Percentiles rank a stretch among this genome's conserved stretches.
These are phyloP conservation scores for Australoheros facetus DNA, from an alignment of 2,797 vertebrate genomes.

Conservation along the genomic window DNA sequence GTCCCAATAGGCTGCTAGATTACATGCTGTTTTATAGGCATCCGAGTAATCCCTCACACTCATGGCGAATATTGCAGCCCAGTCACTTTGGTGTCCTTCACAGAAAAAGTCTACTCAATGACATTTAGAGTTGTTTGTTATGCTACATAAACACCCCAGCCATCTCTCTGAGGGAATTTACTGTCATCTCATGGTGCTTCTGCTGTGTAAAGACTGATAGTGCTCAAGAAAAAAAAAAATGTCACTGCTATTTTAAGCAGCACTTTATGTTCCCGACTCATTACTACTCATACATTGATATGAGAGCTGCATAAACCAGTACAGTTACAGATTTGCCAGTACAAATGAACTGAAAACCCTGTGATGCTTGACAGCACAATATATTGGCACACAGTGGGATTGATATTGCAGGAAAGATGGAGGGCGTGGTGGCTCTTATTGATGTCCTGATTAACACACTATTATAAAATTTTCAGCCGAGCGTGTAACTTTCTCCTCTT, in stretches of 20 bases:
- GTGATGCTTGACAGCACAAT: slow-evolving; percentile 27
- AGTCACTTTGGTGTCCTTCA: slow-evolving; percentile 82
- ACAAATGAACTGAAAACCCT: slow-evolving; percentile 35
- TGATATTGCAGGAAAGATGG: slow-evolving; percentile 29
- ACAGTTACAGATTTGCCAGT: slow-evolving; percentile 54
- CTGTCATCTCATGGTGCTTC: slow-evolving; percentile 45
- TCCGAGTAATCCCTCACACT: slow-evolving; percentile 81
- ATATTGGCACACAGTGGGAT: slow-evolving; percentile 47
- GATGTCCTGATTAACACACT: slow-evolving; percentile 61
- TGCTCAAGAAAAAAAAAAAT: slow-evolving; percentile 38
- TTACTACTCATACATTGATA: slow-evolving; percentile 37
- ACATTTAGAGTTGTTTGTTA: slow-evolving; percentile 81
- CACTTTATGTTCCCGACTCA: slow-evolving; percentile 34
- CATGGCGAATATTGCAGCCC: slow-evolving; percentile 73
- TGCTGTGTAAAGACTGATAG: slow-evolving; percentile 56
- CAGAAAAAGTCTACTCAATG: slow-evolving; percentile 75
- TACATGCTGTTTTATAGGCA: slow-evolving; percentile 82
- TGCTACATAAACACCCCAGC: slow-evolving; percentile 66
- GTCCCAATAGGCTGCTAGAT: slow-evolving; percentile 81
- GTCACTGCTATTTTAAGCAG: slow-evolving; percentile 50
- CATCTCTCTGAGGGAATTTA: slow-evolving; percentile 58
- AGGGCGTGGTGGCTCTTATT: slow-evolving; percentile 26
- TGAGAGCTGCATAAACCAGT: slow-evolving; percentile 39
- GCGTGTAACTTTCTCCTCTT: slow-evolving; percentile 51
- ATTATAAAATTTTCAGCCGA: slow-evolving; percentile 56